Evolutionary conservation across 2,888 invertebrate species (phyloP).

Genomic region (Cinara cedri): DNA sequence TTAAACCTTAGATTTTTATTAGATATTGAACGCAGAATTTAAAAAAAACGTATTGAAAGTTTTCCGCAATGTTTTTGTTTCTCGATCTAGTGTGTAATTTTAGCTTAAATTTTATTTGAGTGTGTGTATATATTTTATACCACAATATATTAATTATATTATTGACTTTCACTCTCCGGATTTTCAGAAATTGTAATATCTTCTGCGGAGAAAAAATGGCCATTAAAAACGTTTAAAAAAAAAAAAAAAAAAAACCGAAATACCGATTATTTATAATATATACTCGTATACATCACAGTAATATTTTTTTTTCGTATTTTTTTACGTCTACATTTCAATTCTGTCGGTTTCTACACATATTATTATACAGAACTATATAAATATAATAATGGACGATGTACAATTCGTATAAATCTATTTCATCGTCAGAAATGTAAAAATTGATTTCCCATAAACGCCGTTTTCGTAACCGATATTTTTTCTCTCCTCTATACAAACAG

Average conservation of each 20-base stretch:
- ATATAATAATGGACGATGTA: background rate
- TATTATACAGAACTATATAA: background rate
- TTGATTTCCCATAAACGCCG: slow-evolving; percentile 11
- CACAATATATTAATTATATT: slow-evolving; percentile 1
- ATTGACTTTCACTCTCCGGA: background rate
- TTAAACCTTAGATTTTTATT: too few species aligned
- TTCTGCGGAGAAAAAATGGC: background rate
- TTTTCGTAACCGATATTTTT: slow-evolving; percentile 6
- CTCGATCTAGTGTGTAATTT: too few species aligned
- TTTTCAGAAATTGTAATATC: background rate
- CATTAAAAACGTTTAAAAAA: background rate
- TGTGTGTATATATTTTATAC: background rate
- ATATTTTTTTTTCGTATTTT: background rate
- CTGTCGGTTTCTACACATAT: slow-evolving; percentile 19
- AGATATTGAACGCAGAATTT: too few species aligned
- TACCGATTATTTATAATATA: background rate
- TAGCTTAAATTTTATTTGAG: background rate
- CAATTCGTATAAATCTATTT: background rate
- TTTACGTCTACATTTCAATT: background rate
- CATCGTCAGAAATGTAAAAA: background rate
- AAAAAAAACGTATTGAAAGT: too few species aligned
- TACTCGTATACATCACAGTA: background rate
- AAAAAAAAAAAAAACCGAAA: slow-evolving; percentile 17
- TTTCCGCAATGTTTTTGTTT: too few species aligned
- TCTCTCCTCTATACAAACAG: too few species aligned